A percentile compares a stretch with the other conserved stretches of the same genome.
These are phyloP conservation scores for Archips crataeganus DNA, from an alignment of 2,888 invertebrate species.

Conservation along the genomic window DNA sequence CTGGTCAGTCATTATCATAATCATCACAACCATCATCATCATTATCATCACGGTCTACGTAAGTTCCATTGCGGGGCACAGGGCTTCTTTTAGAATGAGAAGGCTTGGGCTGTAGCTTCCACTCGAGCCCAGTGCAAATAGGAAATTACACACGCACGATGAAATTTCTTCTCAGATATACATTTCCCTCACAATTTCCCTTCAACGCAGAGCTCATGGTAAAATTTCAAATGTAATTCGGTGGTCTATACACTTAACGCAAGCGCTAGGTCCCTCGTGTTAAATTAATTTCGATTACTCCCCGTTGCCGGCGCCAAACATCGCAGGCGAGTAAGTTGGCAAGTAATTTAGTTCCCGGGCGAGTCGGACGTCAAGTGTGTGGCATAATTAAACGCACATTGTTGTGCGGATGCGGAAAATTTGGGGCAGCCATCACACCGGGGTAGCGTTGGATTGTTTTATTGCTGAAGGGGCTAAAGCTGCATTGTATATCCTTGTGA, in stretches of 20 bases:
- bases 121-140: no score
- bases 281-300: background rate
- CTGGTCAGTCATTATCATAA: no score
- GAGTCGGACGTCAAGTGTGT: conserved; percentile 36
- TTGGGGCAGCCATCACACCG: conserved; percentile 52
- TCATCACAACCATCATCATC: no score
- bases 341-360: conserved; percentile 48
- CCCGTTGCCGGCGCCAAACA: background rate
- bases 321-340: conserved; percentile 36
- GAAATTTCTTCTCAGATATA: no score
- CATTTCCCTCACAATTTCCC: no score
- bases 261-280: background rate
- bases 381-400: conserved; percentile 59
- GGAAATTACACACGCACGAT: no score
- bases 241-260: background rate
- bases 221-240: no score
- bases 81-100: no score
- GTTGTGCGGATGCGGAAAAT: conserved; percentile 48
- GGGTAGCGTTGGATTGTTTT: conserved; percentile 9
- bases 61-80: no score
- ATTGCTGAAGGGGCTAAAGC: background rate
- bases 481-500: background rate
- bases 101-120: no score
- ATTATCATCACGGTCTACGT: no score
- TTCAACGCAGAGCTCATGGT: no score